Conservation (phyloP, 2,797 vertebrate species). For the Avahi laniger region DNA sequence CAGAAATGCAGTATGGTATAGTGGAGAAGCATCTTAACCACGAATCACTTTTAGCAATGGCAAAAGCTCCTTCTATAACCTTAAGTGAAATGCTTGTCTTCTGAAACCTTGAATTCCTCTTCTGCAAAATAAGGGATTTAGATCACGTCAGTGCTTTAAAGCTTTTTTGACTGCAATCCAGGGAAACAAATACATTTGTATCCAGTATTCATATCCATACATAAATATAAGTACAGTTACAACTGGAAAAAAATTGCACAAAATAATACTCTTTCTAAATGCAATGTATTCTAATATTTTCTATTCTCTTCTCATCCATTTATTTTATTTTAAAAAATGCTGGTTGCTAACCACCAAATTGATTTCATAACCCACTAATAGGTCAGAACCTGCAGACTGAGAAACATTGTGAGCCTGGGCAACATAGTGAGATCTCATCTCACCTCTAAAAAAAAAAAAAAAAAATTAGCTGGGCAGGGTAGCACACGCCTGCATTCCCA, state of each 20-base stretch:
- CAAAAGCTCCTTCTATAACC: not conserved
- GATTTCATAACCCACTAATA: not conserved
- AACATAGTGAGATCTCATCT: too few species aligned
- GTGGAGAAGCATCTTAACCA: not conserved
- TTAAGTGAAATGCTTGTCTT: not conserved
- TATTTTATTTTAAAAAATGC: conserved; percentile 12
- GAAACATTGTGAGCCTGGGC: not conserved
- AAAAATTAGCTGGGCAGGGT: too few species aligned
- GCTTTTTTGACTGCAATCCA: not conserved
- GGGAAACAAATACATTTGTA: not conserved
- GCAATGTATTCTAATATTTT: not conserved
- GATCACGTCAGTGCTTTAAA: not conserved
- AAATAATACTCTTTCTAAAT: conserved; percentile 13
- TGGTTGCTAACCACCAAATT: not conserved
- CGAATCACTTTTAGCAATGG: not conserved
- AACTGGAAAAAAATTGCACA: not conserved
- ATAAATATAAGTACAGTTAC: not conserved
- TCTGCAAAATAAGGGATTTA: conserved; percentile 12
- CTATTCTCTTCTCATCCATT: not conserved
- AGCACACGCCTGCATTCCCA: too few species aligned
- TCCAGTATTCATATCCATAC: not conserved
- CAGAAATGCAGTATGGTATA: not conserved
- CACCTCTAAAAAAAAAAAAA: too few species aligned
- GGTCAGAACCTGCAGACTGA: not conserved
- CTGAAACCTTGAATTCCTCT: not conserved